These are phyloP conservation scores for Oreotrochilus melanogaster DNA, from an alignment of 2,113 vertebrate genomes.

Conservation along the genomic window DNA sequence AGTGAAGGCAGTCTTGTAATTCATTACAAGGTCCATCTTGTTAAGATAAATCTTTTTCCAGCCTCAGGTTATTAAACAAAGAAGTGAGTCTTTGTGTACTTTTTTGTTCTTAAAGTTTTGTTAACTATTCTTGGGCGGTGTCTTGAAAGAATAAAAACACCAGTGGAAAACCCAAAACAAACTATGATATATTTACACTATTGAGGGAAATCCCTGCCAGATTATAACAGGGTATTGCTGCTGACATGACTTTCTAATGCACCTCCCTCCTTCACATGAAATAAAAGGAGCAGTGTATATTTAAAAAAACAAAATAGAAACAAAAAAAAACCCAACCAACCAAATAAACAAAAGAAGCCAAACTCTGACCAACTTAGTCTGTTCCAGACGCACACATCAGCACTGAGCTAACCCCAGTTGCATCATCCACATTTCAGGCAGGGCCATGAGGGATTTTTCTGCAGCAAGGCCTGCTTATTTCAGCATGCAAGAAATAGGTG, in stretches of 20 bases:
- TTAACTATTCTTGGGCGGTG: not conserved
- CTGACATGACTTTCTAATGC: slow-evolving; percentile 8
- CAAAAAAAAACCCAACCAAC: not conserved
- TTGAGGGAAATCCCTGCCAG: slow-evolving; percentile 17
- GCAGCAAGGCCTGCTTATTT: not conserved
- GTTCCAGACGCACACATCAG: slow-evolving; percentile 67
- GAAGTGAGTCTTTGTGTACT: not conserved
- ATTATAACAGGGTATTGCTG: not conserved
- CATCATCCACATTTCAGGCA: slow-evolving; percentile 67
- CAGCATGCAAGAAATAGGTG: not conserved
- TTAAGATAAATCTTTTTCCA: not conserved
- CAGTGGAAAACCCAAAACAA: not conserved
- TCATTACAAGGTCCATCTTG: not conserved
- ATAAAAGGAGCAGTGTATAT: slow-evolving; percentile 57
- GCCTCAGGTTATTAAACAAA: not conserved
- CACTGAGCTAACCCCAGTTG: slow-evolving; percentile 71
- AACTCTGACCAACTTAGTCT: not conserved
- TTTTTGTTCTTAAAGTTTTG: not conserved
- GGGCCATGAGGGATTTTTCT: slow-evolving; percentile 51
- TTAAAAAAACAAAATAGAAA: not conserved
- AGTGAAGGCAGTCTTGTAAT: not conserved
- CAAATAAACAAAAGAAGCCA: not conserved
- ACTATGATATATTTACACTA: not conserved
- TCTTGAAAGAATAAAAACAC: slow-evolving; percentile 3
- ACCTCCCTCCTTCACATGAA: not conserved